Conservation (phyloP, 2,888 invertebrate species). For the Lottia gigantea region DNA sequence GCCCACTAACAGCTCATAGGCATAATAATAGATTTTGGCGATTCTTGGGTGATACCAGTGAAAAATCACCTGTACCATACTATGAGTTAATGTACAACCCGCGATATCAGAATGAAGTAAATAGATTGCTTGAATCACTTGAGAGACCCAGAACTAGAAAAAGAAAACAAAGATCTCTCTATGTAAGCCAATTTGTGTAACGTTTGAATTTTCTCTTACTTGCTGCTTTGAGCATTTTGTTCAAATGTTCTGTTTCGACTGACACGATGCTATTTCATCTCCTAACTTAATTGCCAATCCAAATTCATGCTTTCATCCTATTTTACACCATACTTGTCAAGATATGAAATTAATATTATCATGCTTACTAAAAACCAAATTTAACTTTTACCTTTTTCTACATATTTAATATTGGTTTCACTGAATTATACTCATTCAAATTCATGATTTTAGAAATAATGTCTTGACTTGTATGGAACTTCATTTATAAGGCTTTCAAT, state of each 20-base stretch:
- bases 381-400: too few relatives aligned
- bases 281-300: constrained; percentile 5
- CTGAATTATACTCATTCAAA: too few relatives aligned
- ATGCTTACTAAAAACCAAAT: too few relatives aligned
- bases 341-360: neutral
- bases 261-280: neutral
- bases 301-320: neutral
- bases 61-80: neutral
- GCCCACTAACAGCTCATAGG: constrained; percentile 8
- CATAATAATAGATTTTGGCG: neutral
- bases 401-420: too few relatives aligned
- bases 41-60: neutral
- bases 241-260: neutral
- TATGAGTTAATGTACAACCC: constrained; percentile 1
- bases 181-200: constrained; percentile 5
- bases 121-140: neutral
- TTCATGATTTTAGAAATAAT: too few relatives aligned
- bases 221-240: constrained; percentile 9
- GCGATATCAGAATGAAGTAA: neutral
- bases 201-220: neutral
- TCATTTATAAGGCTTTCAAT: constrained; percentile 4
- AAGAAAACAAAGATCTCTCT: constrained; percentile 6
- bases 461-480: constrained; percentile 4
- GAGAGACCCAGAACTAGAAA: constrained; percentile 1
- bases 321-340: constrained; percentile 7